phyloP scores from a whole-genome alignment of 2,888 invertebrate species.

The Agonum fuliginosum region DNA sequence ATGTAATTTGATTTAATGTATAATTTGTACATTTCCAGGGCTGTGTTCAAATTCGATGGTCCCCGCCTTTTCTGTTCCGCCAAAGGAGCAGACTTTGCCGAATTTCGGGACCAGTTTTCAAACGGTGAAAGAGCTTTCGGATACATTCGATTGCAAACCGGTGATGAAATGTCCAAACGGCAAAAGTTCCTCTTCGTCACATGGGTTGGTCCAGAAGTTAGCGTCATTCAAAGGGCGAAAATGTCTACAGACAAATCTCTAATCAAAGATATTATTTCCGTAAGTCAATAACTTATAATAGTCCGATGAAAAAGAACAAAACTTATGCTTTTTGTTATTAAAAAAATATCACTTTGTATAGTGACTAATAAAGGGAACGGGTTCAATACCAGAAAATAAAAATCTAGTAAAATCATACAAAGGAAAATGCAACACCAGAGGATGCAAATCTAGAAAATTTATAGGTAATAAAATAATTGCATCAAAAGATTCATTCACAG shows the following conservation, averaged over 20 bases:
- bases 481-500: too few species aligned
- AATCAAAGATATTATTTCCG: slow-evolving; percentile 85
- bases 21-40: slow-evolving; percentile 74
- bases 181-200: slow-evolving; percentile 87
- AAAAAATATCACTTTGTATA: too few species aligned
- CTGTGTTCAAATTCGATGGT: slow-evolving; percentile 85
- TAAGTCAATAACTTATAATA: too few species aligned
- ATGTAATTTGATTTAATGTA: not conserved
- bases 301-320: too few species aligned
- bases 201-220: slow-evolving; percentile 85
- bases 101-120: slow-evolving; percentile 81
- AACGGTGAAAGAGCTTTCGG: slow-evolving; percentile 86
- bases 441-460: too few species aligned
- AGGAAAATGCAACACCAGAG: too few species aligned
- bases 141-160: slow-evolving; percentile 84
- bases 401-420: too few species aligned
- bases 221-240: slow-evolving; percentile 86
- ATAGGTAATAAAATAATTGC: too few species aligned
- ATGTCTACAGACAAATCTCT: slow-evolving; percentile 88
- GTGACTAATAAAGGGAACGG: too few species aligned
- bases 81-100: slow-evolving; percentile 81
- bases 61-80: slow-evolving; percentile 80
- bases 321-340: too few species aligned
- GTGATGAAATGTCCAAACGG: slow-evolving; percentile 89
- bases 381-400: too few species aligned